A percentile compares a stretch with the other conserved stretches of the same genome.
These are phyloP conservation scores for Betta splendens DNA, from an alignment of 2,797 vertebrate species.

Conservation along the genomic window DNA sequence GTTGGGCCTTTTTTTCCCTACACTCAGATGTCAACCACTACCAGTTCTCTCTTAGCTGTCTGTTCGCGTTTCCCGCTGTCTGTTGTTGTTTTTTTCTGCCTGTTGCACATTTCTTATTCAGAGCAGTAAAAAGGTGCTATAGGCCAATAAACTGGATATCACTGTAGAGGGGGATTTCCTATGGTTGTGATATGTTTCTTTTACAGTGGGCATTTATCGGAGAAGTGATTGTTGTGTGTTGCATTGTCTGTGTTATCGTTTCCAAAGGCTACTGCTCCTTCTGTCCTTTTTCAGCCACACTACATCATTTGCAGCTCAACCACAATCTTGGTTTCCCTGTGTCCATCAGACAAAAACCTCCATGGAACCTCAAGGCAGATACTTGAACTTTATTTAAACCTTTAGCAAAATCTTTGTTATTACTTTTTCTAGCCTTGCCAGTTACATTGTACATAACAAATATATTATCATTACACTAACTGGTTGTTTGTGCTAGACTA, in stretches of 20 bases:
- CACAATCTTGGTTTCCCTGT: conserved; percentile 41
- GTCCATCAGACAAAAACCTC: conserved; percentile 63
- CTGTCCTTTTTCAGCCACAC: conserved; percentile 43
- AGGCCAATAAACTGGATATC: conserved; percentile 67
- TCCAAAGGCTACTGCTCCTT: conserved; percentile 42
- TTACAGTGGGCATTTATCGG: conserved; percentile 61
- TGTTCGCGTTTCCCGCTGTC: conserved; percentile 36
- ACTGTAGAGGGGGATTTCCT: conserved; percentile 55
- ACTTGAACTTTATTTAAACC: conserved; percentile 80
- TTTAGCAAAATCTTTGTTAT: conserved; percentile 64
- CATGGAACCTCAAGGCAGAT: conserved; percentile 74
- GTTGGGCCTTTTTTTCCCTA: conserved; percentile 1
- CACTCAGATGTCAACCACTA: conserved; percentile 14
- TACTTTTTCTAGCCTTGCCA: conserved; percentile 68
- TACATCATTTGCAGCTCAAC: conserved; percentile 49
- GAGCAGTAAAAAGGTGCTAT: conserved; percentile 56
- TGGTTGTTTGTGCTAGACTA: conserved; percentile 68
- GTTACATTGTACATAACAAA: conserved; percentile 78
- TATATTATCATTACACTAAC: conserved; percentile 72
- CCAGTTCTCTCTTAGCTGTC: conserved; percentile 12
- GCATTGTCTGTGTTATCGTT: conserved; percentile 47
- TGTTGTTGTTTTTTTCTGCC: conserved; percentile 39
- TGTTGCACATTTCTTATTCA: conserved; percentile 63
- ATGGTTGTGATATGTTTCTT: conserved; percentile 40
- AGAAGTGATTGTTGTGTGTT: conserved; percentile 56